Conservation (phyloP, 2,113 vertebrate species). For the Peromyscus californicus region DNA sequence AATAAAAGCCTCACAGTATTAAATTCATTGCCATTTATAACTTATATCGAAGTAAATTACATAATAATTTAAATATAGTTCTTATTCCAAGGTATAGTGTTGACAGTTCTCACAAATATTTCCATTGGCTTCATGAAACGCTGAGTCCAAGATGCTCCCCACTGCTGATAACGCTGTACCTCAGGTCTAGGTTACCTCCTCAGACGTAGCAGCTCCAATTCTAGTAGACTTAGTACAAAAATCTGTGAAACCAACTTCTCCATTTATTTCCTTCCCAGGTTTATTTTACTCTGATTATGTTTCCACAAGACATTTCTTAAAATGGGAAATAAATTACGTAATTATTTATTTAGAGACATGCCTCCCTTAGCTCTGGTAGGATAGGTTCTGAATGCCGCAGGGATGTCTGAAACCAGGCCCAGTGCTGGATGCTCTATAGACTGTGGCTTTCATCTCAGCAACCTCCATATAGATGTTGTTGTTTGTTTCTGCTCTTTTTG, state of each 20-base stretch:
- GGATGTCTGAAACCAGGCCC: not conserved
- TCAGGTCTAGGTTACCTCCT: not conserved
- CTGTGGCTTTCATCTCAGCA: not conserved
- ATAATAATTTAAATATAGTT: not conserved
- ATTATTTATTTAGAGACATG: not conserved
- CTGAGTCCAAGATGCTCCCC: not conserved
- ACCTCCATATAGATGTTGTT: too few relatives aligned
- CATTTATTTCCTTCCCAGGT: not conserved
- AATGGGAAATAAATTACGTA: not conserved
- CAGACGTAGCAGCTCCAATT: not conserved
- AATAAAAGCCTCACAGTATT: not conserved
- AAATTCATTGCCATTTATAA: not conserved
- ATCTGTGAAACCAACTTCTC: not conserved
- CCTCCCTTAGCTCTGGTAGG: not conserved
- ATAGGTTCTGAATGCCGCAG: not conserved
- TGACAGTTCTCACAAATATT: not conserved
- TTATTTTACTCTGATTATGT: not conserved
- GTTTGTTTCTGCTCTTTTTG: too few relatives aligned
- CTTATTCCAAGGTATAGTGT: not conserved
- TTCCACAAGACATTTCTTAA: too few relatives aligned
- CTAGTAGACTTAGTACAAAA: not conserved
- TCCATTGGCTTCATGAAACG: not conserved
- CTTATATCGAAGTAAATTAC: not conserved
- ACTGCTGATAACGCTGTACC: not conserved
- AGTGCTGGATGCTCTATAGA: not conserved